Conservation (phyloP, 2,888 invertebrate genomes). For the Heliothis peltigera region DNA sequence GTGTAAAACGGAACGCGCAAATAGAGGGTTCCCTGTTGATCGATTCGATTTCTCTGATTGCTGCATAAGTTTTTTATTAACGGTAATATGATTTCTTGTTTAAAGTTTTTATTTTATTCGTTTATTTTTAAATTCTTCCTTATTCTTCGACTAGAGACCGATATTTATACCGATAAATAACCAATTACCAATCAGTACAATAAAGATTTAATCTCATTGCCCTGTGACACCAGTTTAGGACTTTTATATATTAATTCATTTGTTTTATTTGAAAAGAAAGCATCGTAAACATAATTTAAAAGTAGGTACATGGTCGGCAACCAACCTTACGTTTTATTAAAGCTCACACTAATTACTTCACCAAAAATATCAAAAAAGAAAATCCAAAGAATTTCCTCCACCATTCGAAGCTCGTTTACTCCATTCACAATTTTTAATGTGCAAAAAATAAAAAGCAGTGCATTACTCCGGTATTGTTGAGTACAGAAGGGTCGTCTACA, state of each 20-base stretch:
- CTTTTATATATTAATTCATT: too few relatives aligned
- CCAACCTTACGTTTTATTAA: neutral
- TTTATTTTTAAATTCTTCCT: neutral
- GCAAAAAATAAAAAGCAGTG: slow-evolving; percentile 83
- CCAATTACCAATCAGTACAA: too few relatives aligned
- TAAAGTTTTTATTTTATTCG: slow-evolving; percentile 7
- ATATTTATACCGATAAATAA: too few relatives aligned
- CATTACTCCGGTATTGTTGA: slow-evolving; percentile 83
- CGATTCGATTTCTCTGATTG: slow-evolving; percentile 76
- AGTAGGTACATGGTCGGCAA: neutral
- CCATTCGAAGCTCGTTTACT: slow-evolving; percentile 69
- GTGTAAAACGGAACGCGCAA: slow-evolving; percentile 82
- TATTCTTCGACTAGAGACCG: too few relatives aligned
- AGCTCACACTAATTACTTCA: neutral
- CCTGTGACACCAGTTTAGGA: too few relatives aligned
- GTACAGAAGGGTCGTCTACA: slow-evolving; percentile 79
- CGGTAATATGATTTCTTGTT: slow-evolving; percentile 42
- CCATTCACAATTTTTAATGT: slow-evolving; percentile 76
- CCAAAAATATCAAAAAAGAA: neutral
- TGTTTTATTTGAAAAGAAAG: too few relatives aligned
- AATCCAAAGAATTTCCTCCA: slow-evolving; percentile 23
- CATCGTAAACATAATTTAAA: too few relatives aligned
- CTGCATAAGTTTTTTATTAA: slow-evolving; percentile 62
- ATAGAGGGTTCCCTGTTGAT: slow-evolving; percentile 84
- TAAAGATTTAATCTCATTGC: too few relatives aligned